Evolutionary conservation across 2,888 invertebrate genomes (phyloP), one percentile per base, ranked within the genome.

Genomic region (Plagiodera versicolora): DNA sequence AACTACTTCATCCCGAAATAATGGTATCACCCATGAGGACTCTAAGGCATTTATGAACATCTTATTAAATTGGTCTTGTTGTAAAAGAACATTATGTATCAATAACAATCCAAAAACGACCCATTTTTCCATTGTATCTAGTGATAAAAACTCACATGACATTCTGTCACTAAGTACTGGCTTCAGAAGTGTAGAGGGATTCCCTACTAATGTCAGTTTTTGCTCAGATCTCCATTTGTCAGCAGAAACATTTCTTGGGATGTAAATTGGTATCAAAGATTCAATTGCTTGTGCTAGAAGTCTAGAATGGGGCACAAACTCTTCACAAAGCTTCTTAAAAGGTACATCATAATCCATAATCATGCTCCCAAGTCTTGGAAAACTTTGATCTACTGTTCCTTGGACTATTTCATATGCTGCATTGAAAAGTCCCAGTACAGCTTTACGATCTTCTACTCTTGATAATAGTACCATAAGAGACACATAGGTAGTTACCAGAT

Each of bases 271-370:
- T 79, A 90, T 89, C 11, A 99, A 81, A 0, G 98, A 98, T 71
- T 90, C 88, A 48, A 99, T 81, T 1, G 98, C 97, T 75, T 89
- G 89, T 53, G 89, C 86, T 49, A 99, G 79, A 5, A 95, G 81
- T 76, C 95, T 91, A 55, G 94, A 89, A 79, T 99, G 97, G 0
- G 98, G 96, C 32, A 93, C 88, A 81, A 99, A 98, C 79, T 99
- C 99, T 77, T 99, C 98, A 0, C 94, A 90, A 0, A 99, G 83
- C 76, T 97, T 98, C 77, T 94, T 96, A 62, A 98, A 80, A 0
- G 99, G 98, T 45, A 91, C 87, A 79, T 98, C 98, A 80, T 98
- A 99, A 75, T 99, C 99, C 71, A 98, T 88, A 65, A 99, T 97
- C 90, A 99, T 89, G 81, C 96, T 97, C 0, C 98, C 99, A 51